Conservation (phyloP, 2,113 vertebrate species). For the Agapornis roseicollis region DNA sequence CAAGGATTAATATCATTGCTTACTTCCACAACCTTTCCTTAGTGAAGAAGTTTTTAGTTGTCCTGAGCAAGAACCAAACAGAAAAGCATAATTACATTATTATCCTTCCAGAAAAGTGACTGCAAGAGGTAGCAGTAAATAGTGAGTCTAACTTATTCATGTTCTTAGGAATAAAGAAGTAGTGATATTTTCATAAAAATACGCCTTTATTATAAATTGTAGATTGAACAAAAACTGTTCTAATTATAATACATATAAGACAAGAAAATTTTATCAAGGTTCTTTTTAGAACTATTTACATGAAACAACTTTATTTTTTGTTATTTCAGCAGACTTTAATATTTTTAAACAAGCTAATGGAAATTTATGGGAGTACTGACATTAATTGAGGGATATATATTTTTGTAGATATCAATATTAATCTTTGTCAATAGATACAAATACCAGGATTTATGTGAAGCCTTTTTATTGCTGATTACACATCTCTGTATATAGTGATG, state of each 20-base stretch:
- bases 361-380: not conserved
- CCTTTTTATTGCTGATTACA: not conserved
- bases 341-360: not conserved
- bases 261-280: not conserved
- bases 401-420: not conserved
- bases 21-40: not conserved
- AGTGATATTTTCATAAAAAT: not conserved
- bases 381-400: not conserved
- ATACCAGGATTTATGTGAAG: not conserved
- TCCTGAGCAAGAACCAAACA: not conserved
- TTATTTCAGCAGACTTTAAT: not conserved
- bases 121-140: not conserved
- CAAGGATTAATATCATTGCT: not conserved
- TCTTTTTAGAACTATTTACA: not conserved
- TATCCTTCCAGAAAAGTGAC: not conserved
- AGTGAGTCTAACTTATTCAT: not conserved
- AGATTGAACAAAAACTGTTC: not conserved
- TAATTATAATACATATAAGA: not conserved
- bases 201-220: not conserved
- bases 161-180: not conserved
- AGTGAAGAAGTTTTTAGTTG: not conserved
- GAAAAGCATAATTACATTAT: not conserved
- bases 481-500: not conserved
- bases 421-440: not conserved
- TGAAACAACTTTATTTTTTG: not conserved